A percentile compares a stretch with the other conserved stretches of the same genome.
phyloP scores from a whole-genome alignment of 2,797 vertebrate species.

The Anguilla pacifica region DNA sequence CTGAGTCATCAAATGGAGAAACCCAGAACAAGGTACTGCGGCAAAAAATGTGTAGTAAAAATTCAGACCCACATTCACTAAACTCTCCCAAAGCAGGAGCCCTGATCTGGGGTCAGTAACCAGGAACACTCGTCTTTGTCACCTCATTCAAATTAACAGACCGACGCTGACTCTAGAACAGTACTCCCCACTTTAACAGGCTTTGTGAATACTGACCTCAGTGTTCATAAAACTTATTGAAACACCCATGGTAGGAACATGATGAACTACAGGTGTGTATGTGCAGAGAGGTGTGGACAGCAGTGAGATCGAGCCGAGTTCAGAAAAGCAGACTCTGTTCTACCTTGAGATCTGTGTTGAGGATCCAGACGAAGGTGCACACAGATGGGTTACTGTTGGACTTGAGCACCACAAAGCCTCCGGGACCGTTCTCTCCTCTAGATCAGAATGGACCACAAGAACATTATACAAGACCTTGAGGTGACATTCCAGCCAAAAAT shows the following conservation, averaged over 20 bases:
- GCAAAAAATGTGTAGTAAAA: background rate
- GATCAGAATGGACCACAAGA: background rate
- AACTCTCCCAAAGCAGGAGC: too few species aligned
- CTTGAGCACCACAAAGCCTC: conserved; percentile 91
- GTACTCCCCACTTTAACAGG: too few species aligned
- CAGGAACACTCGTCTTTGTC: too few species aligned
- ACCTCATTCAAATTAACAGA: too few species aligned
- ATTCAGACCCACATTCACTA: background rate
- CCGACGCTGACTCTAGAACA: too few species aligned
- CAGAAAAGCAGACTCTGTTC: fast-evolving
- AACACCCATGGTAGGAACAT: too few species aligned
- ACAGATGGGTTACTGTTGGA: conserved; percentile 83
- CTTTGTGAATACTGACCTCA: too few species aligned
- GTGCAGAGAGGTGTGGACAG: too few species aligned
- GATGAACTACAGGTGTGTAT: background rate
- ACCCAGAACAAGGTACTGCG: background rate
- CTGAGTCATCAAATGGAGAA: background rate
- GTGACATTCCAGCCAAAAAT: background rate
- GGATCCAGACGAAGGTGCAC: conserved; percentile 95
- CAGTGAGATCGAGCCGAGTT: background rate
- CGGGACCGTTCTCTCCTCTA: conserved; percentile 94
- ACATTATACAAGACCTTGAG: background rate
- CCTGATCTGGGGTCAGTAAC: too few species aligned
- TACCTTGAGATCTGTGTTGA: conserved; percentile 97
- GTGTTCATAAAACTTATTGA: too few species aligned